Conservation (phyloP, 2,888 invertebrate species). For the Yponomeuta plumbellus region DNA sequence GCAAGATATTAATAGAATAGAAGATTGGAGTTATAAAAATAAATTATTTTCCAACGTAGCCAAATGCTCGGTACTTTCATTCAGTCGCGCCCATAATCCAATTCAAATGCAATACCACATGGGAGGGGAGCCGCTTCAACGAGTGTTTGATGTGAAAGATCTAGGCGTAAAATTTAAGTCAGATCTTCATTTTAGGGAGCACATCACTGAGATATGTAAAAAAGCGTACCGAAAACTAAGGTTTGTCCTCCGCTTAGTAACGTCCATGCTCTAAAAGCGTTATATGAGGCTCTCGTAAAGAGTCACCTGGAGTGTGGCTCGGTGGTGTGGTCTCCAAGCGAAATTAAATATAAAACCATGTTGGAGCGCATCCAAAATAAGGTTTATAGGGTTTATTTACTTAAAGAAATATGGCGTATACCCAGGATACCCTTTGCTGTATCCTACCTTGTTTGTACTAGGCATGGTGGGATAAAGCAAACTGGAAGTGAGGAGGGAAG, state of each 20-base stretch:
- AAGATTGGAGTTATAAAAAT: no score
- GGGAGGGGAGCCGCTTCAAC: background rate
- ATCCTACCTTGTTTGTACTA: slow-evolving; percentile 7
- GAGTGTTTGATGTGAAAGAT: background rate
- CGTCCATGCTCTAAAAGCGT: slow-evolving; percentile 13
- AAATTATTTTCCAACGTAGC: no score
- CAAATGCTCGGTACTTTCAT: no score
- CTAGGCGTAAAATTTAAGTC: background rate
- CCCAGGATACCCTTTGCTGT: slow-evolving; percentile 7
- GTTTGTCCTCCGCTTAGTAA: slow-evolving; percentile 18
- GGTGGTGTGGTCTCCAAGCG: slow-evolving; percentile 21
- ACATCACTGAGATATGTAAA: slow-evolving; percentile 17
- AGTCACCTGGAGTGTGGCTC: slow-evolving; percentile 20
- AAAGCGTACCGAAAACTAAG: slow-evolving; percentile 20
- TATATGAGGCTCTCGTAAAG: slow-evolving; percentile 20
- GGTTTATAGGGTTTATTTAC: slow-evolving; percentile 7
- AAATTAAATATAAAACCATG: slow-evolving; percentile 15
- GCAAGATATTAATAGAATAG: no score
- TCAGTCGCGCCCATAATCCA: no score
- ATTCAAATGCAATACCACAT: no score
- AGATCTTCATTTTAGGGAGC: slow-evolving; percentile 16
- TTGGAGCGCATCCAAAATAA: slow-evolving; percentile 12
- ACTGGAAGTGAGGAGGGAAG: slow-evolving; percentile 2
- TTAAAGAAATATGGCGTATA: background rate
- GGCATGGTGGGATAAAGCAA: slow-evolving; percentile 7